Evolutionary conservation across 1,140 invertebrate genomes (phyloP), one percentile per base, ranked within the genome.

Genomic region (Papilio helenus): DNA sequence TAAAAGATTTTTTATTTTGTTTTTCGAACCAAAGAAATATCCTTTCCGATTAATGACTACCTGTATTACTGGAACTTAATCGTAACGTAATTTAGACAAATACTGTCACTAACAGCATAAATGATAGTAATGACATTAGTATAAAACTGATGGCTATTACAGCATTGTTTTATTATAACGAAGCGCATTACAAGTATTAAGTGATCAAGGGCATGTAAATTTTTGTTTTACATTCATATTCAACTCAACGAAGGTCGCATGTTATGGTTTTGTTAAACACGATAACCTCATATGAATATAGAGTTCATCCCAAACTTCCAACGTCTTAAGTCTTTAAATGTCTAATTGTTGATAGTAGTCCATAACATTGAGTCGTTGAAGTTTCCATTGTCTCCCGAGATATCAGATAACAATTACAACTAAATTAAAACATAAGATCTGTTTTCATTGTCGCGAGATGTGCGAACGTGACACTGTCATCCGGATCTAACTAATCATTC

Each of bases 381-480:
- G 9, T 61, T 68, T 29, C 26, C 61, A 68, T 68, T 68, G 61
- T 68, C 5, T 16, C 23, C 12, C 14, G 26, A 29, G 61, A 68
- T 68, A 68, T 23, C 20, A 26, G 58, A 61, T 61, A 61, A 61
- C 26, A 68, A 55, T 55, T 55, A 55, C 1, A 55, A 55, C n/a
- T 55, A 16, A 68, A 68, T 68, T 26, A 61, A 23, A 68, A 29
- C 10, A 68, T 34, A 18, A 14, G 12, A 29, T 29, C 26, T 68
- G 61, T 68, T 68, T 74, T 10, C 42, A 74, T 49, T 74, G 72
- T 74, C 44, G 23, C 72, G 23, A 44, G 20, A 73, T 44, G 72
- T 49, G 42, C 72, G n/a, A 72, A 74, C 20, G 72, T 74, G 72
- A 7, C 42, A n/a, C n/a, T 46, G 23, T 49, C 42, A 49, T 46